Base-by-base conservation (phyloP, 2,113 vertebrate genomes). In the Harpagus bidentatus region DNA sequence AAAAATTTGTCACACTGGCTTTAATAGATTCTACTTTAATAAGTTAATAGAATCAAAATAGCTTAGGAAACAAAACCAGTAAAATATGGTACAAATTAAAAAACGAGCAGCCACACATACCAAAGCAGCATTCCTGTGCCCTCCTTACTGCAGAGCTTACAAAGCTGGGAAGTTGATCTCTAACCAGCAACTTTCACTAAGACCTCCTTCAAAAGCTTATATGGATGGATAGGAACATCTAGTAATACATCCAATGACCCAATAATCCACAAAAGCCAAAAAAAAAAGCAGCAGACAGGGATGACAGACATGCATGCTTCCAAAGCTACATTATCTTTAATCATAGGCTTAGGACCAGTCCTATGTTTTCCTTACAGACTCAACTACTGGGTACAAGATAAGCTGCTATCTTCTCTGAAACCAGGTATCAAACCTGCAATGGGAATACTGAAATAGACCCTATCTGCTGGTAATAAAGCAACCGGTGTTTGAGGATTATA, bases 21-120 rank as follows among this genome's bases (percentile, higher is more conserved):
- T 72, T 5, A 88, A 61, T 4, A 53, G 56, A 65, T 38, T 43
- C 36, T 47, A 70, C 10, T n/a, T 82, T 45, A 84, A 11, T 38
- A 89, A 79, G 29, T 28, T 91, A 79, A 52, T 14, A 65, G 56
- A 91, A 71, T 87, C 52, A 79, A 92, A 91, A 67, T 1, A 88
- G 59, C 76, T 86, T 50, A 32, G 65, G 74, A 88, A 88, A 81
- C 63, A 88, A 89, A 86, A 13, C 20, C 80, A 79, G 56, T 26
- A 72, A 84, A 94, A 79, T 28, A 52, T 18, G 73, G 66, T 82
- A 71, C 56, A 79, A 95, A 89, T 61, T 61, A 63, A 96, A 86
- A 86, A 62, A 6, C 4, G 7, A 86, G 50, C 83, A 88, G 83
- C 43, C 83, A 74, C 67, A 59, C 56, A 40, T 38, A 86, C 52